Evolutionary conservation across 2,888 invertebrate species (phyloP), one percentile per base, ranked within the genome.

Genomic region (Athalia cordata): DNA sequence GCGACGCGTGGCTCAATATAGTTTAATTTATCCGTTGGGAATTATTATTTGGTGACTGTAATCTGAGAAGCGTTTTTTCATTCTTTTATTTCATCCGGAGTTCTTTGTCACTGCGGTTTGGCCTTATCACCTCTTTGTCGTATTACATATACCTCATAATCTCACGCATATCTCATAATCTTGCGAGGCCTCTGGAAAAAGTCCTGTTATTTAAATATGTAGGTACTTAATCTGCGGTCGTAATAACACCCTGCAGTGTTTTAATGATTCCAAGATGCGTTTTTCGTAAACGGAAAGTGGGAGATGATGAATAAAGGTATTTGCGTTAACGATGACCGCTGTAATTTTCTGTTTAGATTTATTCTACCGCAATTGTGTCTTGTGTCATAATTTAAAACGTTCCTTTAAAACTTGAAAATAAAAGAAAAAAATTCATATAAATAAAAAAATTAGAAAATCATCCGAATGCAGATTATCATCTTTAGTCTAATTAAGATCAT

Each of bases 121-220:
- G 72, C 59, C 59, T 59, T 72, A 72, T 59, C 72, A 59, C 72
- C 47, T 59, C 47, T 13, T n/a, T 72, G 43, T 47, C 47, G 57
- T 59, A 72, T 72, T 72, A 72, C 72, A 72, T 59, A 57, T 57
- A 29, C 29, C 29, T 29, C 29, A 29, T 29, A 29, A 29, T 29
- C 29, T 29, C 2, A 29, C 2, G 29, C 29, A 29, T 29, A 29
- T 29, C 29, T 29, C 29, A 29, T 29, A 29, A 29, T 29, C 29
- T 2, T 29, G 29, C 29, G 29, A 29, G 29, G 29, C 13, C 13
- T 11, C 47, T 13, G 29, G 47, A 45, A 47, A 15, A 72, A 72
- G 57, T 72, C 59, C 72, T 72, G 72, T 72, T 72, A 72, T 43
- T 59, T 72, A 59, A 72, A 72, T 29, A 29, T 29, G 29, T 29